Evolutionary conservation across 2,888 invertebrate species (phyloP), one percentile per base, ranked within the genome.

Genomic region (Dascillus cervinus): DNA sequence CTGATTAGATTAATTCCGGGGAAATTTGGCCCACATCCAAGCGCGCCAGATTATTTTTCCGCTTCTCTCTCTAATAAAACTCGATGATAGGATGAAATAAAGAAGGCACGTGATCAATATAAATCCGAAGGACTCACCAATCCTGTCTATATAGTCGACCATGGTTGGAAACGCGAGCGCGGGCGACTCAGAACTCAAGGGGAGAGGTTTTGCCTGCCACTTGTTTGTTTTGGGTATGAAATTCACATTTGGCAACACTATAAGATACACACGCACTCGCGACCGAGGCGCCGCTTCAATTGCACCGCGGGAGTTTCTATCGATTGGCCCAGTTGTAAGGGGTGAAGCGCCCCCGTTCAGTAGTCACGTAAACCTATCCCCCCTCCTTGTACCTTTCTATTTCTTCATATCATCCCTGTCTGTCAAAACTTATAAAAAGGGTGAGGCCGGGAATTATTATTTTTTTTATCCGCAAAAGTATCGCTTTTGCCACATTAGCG

Each of bases 311-410:
- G 55, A 51, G 50, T 50, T 54, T 60, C 56, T 73, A 75, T 75
- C 73, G 74, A 75, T 75, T 73, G 74, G 70, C 74, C 74, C 71
- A 74, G 73, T 73, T 74, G 72, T 69, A 67, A 65, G 65, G n/a
- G 66, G 65, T 66, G 49, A 46, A 51, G 53, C 51, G 54, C 56
- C 55, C 52, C 50, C 53, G 46, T 44, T 51, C 52, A 50, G 53
- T 50, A 52, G 47, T 53, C 54, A 52, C 51, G 52, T 49, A 51
- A 53, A 52, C 44, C 48, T 49, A 46, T 49, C 46, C 39, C 43
- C 47, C 40, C 36, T 27, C 29, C 37, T 41, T 37, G 38, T 41
- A 42, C 46, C 41, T 44, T 43, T 43, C 37, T 35, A 32, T 37
- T 40, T 44, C 37, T 29, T 34, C 31, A 39, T 36, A 36, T 33